Evolutionary conservation across 2,113 vertebrate species (phyloP), one percentile per base, ranked within the genome.

Genomic region (Rutilus rutilus): DNA sequence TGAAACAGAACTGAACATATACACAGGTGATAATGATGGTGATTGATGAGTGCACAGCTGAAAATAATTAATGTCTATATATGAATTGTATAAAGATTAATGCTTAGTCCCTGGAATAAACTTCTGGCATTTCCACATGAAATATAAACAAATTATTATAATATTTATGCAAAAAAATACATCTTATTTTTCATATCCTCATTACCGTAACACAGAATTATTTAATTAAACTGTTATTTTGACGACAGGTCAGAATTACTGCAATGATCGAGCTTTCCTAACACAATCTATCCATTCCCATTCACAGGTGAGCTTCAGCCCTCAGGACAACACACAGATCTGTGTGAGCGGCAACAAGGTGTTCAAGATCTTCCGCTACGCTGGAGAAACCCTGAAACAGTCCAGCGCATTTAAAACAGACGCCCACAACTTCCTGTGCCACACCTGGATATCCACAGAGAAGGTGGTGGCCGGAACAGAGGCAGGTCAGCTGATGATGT

Each of bases 281-380:
- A 62, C 12, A 62, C 23, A 62, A 17, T 30, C 50, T 19, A 6
- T 30, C 36, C 1, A 42, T 62, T 47, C 36, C 36, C 54, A 14
- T 25, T 82, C 87, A 82, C 90, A 99, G 98, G 95, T 99, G 87
- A 98, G 96, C 92, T 97, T 99, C 91, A 97, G 92, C 89, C 97
- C 98, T 54, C 92, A 95, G 82, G 96, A 97, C 93, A 97, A 95
- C 85, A 91, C 93, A 33, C 96, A 96, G 91, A 67, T 99, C 71
- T 99, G 97, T 91, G 90, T 97, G 83, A 97, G 95, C 19, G 98
- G 97, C 82, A 92, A 89, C 3, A 93, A 97, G 2, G 93, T 97
- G 76, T 97, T 99, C 83, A 98, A 97, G 90, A 90, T 97, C 14
- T 96, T 97, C 79, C 96, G 95, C 78, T 97, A 96, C 84, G 64